These are phyloP conservation scores for Coregonus clupeaformis DNA, from an alignment of 2,113 vertebrate species.

Conservation along the genomic window DNA sequence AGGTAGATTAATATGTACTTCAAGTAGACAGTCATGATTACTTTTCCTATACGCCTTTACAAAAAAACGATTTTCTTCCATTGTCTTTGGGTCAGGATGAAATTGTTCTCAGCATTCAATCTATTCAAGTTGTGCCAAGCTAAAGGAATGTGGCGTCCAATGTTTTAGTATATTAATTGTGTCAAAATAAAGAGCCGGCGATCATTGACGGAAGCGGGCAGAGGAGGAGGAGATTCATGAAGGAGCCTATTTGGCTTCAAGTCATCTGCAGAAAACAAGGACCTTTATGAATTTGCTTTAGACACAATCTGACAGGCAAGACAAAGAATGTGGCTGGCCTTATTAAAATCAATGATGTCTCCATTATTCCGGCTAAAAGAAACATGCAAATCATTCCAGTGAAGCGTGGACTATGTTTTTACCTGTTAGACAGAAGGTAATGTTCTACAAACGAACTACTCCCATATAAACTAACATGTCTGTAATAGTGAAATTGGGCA, in stretches of 20 bases:
- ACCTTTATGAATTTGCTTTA: slow-evolving; percentile 73
- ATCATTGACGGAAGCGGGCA: slow-evolving; percentile 36
- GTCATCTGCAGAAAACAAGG: slow-evolving; percentile 66
- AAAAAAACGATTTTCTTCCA: slow-evolving; percentile 65
- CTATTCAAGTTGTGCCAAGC: slow-evolving; percentile 70
- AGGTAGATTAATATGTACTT: slow-evolving; percentile 60
- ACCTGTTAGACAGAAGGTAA: slow-evolving; percentile 43
- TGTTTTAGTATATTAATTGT: slow-evolving; percentile 78
- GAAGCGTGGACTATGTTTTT: slow-evolving; percentile 46
- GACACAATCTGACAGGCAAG: slow-evolving; percentile 68
- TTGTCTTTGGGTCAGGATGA: slow-evolving; percentile 44
- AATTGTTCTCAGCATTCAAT: slow-evolving; percentile 75
- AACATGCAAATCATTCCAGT: slow-evolving; percentile 62
- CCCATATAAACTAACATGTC: slow-evolving; percentile 58
- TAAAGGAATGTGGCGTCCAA: slow-evolving; percentile 75
- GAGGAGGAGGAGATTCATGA: slow-evolving; percentile 43
- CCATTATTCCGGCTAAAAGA: slow-evolving; percentile 68
- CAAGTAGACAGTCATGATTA: slow-evolving; percentile 49
- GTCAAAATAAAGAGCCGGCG: slow-evolving; percentile 68
- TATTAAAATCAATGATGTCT: slow-evolving; percentile 62
- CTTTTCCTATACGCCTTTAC: slow-evolving; percentile 61
- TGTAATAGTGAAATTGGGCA: slow-evolving; percentile 39
- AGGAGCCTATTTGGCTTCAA: slow-evolving; percentile 70
- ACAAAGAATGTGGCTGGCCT: slow-evolving; percentile 67
- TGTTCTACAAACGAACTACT: slow-evolving; percentile 41